Evolutionary conservation across 2,888 invertebrate genomes (phyloP), one percentile per base, ranked within the genome.

Genomic region (Pogonocherus hispidulus): DNA sequence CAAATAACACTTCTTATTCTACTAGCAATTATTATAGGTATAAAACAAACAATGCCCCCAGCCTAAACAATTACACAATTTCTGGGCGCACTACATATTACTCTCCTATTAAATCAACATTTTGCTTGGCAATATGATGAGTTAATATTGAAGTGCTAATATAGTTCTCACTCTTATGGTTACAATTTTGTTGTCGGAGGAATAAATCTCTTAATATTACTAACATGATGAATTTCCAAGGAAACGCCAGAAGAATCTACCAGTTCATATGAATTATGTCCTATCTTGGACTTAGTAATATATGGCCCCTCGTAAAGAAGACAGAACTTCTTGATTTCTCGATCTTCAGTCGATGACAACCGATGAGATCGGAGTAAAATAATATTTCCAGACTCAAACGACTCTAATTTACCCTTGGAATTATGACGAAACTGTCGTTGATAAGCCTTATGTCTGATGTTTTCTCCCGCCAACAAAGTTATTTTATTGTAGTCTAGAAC

Each of bases 1-100:
- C n/a, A n/a, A n/a, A n/a, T n/a, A n/a, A n/a, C n/a, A n/a, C n/a
- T n/a, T n/a, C n/a, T n/a, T n/a, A n/a, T n/a, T n/a, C n/a, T n/a
- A n/a, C n/a, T n/a, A n/a, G n/a, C n/a, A n/a, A n/a, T n/a, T n/a
- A n/a, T n/a, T n/a, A n/a, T n/a, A n/a, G n/a, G n/a, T n/a, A n/a
- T n/a, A n/a, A n/a, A n/a, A n/a, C n/a, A n/a, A n/a, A n/a, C n/a
- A n/a, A n/a, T n/a, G n/a, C n/a, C n/a, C n/a, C n/a, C n/a, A n/a
- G n/a, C n/a, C n/a, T n/a, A n/a, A n/a, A n/a, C n/a, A n/a, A n/a
- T n/a, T n/a, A n/a, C n/a, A n/a, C n/a, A n/a, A n/a, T n/a, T n/a
- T n/a, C n/a, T n/a, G 44, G 14, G 44, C 44, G 44, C 44, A 44
- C 44, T 44, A 44, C 44, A 44, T 44, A n/a, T n/a, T 6, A 16